Evolutionary conservation across 2,888 invertebrate species (phyloP), one percentile per base, ranked within the genome.

Genomic region (Drosophila fulvimacula): DNA sequence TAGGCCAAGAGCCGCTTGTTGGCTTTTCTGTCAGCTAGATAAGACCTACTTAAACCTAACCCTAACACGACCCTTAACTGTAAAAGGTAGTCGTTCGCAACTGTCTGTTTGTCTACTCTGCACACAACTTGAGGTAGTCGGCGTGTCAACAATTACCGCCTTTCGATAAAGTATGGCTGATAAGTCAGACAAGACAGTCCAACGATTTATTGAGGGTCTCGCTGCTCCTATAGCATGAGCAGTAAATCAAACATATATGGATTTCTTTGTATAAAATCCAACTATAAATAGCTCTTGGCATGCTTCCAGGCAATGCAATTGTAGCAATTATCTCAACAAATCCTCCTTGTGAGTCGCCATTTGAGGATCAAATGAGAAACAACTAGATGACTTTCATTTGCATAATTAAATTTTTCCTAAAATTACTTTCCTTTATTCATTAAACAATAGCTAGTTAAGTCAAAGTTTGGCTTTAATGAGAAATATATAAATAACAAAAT

Each of bases 141-240:
- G 53, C 52, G 58, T 63, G 74, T 75, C 74, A 77, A 77, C 73
- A 74, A 62, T 48, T 41, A 59, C 51, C 41, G 49, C 67, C 67
- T 39, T 21, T 44, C 58, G 66, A 71, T 70, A 67, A 66, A 60
- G 44, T 46, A 27, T 32, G 27, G 44, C 69, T 66, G 82, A 81
- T 70, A 76, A 63, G 61, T 5, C 42, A 5, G 44, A 55, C 36
- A 15, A 44, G 42, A 19, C 34, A 60, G 53, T 19, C 52, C 57
- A 55, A 61, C 36, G 30, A 42, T 60, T 53, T 15, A 64, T 34
- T 10, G 42, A 48, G 57, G 32, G 52, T 63, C 68, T 59, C 42
- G 44, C 5, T 15, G 73, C 34, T 49, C 63, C 30, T 30, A 42
- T 13, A 3, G 51, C 34, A 46, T 34, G 38, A 53, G 52, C 62